Base-by-base conservation (phyloP, 2,113 vertebrate species). In the Megalops atlanticus region DNA sequence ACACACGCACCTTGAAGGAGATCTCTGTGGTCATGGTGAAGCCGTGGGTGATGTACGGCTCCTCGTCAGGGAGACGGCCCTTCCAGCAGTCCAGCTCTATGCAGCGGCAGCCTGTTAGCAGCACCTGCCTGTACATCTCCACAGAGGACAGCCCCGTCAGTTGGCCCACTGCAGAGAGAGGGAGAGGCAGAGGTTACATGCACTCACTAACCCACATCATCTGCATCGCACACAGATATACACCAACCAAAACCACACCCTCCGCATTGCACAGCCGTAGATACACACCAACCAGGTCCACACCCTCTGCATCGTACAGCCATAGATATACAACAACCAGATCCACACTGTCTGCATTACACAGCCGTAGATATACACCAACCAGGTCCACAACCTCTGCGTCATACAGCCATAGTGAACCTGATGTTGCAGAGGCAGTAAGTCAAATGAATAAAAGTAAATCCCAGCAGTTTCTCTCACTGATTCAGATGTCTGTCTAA, bases 21-120 rank as follows among this genome's bases (percentile, higher is more conserved):
- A 97, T 96, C 90, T 97, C 96, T 0, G 96, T 97, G 79, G 96
- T 97, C 96, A 97, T 97, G 83, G 96, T 97, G 91, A 97, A 97
- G 14, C 96, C 96, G 0, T 97, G 96, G 0, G 96, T 97, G 88
- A 97, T 97, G 88, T 96, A 94, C 1, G 96, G 96, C 74, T 97
- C 96, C 84, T 97, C 96, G 3, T 97, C 96, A 0, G 90, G 94
- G 0, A 92, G 94, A 2, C 95, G 94, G 15, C 96, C 96, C 80
- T 97, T 96, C 96, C 96, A 97, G 87, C 96, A 97, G 79, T 97
- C 96, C 84, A 97, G 91, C 89, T 97, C 96, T 4, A 97, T 91
- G 1, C 96, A 97, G 91, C 96, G 96, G 52, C 96, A 97, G 41
- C 96, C 96, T 1, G 96, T 96, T 74, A 97, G 92, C 85, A 97